Percentiles rank a stretch among this genome's conserved stretches.
Conservation (phyloP, 2,797 vertebrate species). For the Garrulus glandarius region DNA sequence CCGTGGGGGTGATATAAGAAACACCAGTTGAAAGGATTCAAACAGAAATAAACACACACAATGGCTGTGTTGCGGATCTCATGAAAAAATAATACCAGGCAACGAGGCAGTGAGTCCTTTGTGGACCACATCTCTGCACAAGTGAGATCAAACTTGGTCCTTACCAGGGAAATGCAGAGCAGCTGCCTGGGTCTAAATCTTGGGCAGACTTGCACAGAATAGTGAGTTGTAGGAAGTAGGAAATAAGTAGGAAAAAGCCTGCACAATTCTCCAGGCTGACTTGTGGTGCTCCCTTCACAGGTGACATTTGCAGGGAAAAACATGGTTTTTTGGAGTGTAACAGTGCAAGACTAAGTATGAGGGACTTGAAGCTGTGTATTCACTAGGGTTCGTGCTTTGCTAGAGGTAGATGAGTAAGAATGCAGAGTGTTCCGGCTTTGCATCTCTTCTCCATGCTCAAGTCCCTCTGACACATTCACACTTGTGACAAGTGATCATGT, state of each 20-base stretch:
- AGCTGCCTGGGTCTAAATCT: background rate
- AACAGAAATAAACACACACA: background rate
- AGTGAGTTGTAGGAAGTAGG: background rate
- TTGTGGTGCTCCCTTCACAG: background rate
- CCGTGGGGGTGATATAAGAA: background rate
- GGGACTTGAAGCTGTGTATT: background rate
- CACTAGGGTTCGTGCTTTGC: background rate
- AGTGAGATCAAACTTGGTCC: background rate
- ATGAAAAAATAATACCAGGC: background rate
- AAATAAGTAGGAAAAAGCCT: background rate
- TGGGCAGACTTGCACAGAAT: background rate
- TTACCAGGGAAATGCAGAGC: background rate
- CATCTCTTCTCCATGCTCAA: background rate
- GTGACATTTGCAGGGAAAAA: background rate
- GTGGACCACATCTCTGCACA: background rate
- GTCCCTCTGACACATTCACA: background rate
- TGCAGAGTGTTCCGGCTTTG: background rate
- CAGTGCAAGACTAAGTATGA: background rate
- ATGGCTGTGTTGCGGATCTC: rapidly evolving
- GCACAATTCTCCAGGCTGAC: background rate
- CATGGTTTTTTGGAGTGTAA: rapidly evolving
- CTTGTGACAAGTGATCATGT: background rate
- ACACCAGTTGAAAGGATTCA: background rate
- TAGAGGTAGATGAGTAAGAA: background rate
- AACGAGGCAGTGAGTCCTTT: background rate